Conservation (phyloP, 2,888 invertebrate genomes). For the Andrena dorsata region DNA sequence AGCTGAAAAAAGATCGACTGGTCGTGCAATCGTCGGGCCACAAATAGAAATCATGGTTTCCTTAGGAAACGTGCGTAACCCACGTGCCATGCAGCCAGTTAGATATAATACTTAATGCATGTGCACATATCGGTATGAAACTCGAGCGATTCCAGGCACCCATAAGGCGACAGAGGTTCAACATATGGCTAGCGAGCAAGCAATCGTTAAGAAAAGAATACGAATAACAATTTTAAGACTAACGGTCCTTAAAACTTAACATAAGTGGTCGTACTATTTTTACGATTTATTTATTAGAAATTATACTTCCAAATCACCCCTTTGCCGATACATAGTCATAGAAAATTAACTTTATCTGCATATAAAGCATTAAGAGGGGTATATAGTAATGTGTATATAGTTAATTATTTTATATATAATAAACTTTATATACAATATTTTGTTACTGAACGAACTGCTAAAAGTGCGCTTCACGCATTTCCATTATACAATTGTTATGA, state of each 20-base stretch:
- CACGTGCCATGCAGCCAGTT: slow-evolving; percentile 65
- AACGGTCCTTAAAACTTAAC: neutral
- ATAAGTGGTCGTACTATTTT: neutral
- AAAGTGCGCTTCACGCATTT: neutral
- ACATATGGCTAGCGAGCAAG: slow-evolving; percentile 46
- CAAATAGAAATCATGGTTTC: slow-evolving; percentile 72
- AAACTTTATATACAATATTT: too few relatives aligned
- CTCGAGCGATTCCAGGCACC: slow-evolving; percentile 30
- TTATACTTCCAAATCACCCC: too few relatives aligned
- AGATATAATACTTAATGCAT: slow-evolving; percentile 54
- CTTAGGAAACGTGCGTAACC: slow-evolving; percentile 65
- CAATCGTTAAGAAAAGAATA: slow-evolving; percentile 16
- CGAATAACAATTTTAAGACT: slow-evolving; percentile 4
- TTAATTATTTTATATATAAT: too few relatives aligned
- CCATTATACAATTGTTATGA: too few relatives aligned
- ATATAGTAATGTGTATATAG: too few relatives aligned
- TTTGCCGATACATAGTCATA: too few relatives aligned
- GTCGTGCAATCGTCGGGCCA: slow-evolving; percentile 55
- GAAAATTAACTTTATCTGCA: too few relatives aligned
- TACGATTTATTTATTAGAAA: too few relatives aligned
- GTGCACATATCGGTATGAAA: slow-evolving; percentile 50
- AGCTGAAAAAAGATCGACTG: slow-evolving; percentile 36
- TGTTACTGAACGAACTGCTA: neutral
- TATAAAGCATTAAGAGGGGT: too few relatives aligned
- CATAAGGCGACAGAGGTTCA: slow-evolving; percentile 63